Evolutionary conservation across 2,888 invertebrate species (phyloP), one percentile per base, ranked within the genome.

Genomic region (Altica lythri): DNA sequence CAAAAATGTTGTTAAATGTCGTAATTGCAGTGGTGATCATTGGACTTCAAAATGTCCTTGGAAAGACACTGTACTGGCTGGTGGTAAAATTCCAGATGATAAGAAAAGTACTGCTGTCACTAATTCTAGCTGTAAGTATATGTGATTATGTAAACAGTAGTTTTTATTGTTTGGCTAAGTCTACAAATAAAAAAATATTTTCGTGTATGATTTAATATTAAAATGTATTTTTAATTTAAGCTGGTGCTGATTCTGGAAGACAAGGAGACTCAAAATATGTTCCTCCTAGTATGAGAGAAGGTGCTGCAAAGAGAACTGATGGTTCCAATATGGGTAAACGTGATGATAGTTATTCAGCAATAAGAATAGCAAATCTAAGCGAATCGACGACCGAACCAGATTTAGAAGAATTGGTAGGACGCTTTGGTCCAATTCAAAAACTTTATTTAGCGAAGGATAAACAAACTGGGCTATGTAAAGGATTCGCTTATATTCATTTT

Each of bases 21-120:
- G 95, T 76, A 90, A 86, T 56, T 95, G 95, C 75, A 89, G 89
- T 70, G 93, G 96, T 47, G 97, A 97, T 73, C 99, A 99, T 82
- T 99, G 97, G 96, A 96, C 97, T 25, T 88, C 94, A 30, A 91
- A 92, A 72, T 99, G 99, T 82, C 99, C 99, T 0, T 98, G 93
- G 84, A 97, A 95, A 78, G 94, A 96, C 69, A 91, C 92, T 1
- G 86, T 86, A 66, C 79, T 89, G 68, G 86, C 85, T 48, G 86
- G 86, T 62, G 78, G 83, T 53, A 86, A 86, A 72, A 51, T 13
- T 22, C 10, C 40, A 19, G 37, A 16, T 22, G 8, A 8, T 34
- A 27, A n/a, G 6, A 22, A 22, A 6, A 22, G 6, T 22, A 22
- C 22, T 8, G 4, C 22, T 5, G 4, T 22, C 8, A 5, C 22